These are phyloP conservation scores for Vicugna pacos DNA, from an alignment of 2,113 vertebrate species.

Conservation along the genomic window DNA sequence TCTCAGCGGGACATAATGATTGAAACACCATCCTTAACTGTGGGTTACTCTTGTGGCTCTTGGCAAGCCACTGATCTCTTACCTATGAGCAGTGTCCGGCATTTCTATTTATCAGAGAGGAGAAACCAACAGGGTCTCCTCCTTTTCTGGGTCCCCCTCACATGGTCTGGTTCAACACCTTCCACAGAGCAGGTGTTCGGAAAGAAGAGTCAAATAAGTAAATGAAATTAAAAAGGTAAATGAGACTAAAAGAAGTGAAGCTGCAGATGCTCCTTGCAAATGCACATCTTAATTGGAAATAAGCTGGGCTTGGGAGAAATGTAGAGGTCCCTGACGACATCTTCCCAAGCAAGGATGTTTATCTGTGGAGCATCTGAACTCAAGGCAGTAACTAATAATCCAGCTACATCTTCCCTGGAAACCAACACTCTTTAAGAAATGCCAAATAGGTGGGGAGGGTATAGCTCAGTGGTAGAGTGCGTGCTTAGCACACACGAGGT, in stretches of 20 bases:
- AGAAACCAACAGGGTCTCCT: background rate
- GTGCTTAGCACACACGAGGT: no score
- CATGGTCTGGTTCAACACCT: background rate
- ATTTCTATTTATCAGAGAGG: background rate
- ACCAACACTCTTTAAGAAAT: background rate
- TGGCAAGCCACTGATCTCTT: background rate
- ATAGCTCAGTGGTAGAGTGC: no score
- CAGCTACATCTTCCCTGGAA: background rate
- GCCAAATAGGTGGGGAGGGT: no score
- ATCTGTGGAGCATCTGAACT: background rate
- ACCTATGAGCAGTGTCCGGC: accelerated
- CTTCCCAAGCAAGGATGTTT: background rate
- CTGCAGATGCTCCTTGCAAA: background rate
- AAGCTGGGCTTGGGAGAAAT: background rate
- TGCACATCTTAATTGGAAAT: background rate
- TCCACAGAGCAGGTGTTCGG: background rate
- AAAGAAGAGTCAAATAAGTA: background rate
- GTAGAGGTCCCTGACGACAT: background rate
- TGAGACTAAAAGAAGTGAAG: background rate
- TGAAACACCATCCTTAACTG: no score
- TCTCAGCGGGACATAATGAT: no score
- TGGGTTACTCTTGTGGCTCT: accelerated
- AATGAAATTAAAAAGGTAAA: background rate
- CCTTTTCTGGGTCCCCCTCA: background rate
- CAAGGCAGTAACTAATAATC: background rate